Conservation (phyloP, 1,140 invertebrate genomes). For the Rhopalosiphum maidis region DNA sequence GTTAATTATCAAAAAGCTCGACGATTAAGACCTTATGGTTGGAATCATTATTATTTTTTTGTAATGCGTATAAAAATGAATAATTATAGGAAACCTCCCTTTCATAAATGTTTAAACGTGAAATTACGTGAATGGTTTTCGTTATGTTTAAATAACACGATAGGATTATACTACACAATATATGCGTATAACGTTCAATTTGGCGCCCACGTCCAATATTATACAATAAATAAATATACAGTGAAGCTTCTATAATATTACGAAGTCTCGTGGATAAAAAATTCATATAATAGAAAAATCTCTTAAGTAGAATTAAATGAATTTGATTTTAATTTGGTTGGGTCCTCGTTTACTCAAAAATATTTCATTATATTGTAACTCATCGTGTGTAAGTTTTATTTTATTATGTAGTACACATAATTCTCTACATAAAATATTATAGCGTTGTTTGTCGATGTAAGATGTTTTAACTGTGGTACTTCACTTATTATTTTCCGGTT, state of each 20-base stretch:
- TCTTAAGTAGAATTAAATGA: no score
- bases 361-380: no score
- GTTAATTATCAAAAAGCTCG: no score
- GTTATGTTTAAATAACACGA: not conserved
- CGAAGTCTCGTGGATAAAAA: no score
- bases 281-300: no score
- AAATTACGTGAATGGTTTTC: not conserved
- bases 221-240: not conserved
- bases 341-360: no score
- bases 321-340: no score
- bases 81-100: not conserved
- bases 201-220: not conserved
- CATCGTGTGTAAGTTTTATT: no score
- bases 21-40: no score
- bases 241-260: no score
- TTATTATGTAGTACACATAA: not conserved
- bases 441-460: not conserved
- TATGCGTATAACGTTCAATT: not conserved
- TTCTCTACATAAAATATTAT: not conserved
- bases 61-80: no score
- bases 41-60: no score
- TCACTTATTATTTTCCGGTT: not conserved
- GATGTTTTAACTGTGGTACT: not conserved
- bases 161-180: not conserved
- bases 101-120: not conserved